Evolutionary conservation across 2,888 invertebrate genomes (phyloP), one percentile per base, ranked within the genome.

Genomic region (Plebejus anna): DNA sequence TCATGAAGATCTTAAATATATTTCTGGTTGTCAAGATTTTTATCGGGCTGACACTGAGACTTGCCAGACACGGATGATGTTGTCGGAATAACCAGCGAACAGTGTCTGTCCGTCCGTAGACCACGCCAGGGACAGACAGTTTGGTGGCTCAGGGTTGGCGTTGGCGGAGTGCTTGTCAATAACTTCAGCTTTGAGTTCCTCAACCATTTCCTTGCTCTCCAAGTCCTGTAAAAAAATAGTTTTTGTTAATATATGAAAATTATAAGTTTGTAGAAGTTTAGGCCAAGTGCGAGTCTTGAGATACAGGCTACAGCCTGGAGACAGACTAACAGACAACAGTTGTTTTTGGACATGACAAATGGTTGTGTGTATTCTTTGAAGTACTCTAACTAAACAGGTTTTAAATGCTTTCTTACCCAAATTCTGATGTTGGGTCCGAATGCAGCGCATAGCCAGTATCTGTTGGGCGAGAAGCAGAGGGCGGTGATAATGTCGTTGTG

Each of bases 371-470:
- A 42, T 42, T 42, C 9, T 42, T 42, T 38, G 38, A 42, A 42
- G 42, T 42, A 42, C 9, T 47, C 47, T 2, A 22, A 22, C n/a
- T 59, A 6, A 1, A 59, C 6, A 38, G 13, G 42, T 51, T 9
- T 55, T 5, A 73, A 51, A 1, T 32, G 22, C 1, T 9, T 71
- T 86, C 94, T 86, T 94, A 97, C 97, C 99, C 99, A 99, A 89
- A 99, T 99, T 94, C 99, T 99, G 90, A 99, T 99, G 83, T 97
- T 97, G 80, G 99, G 98, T 84, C 99, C 99, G 86, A 98, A 99
- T 36, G 99, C 99, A 87, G 99, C 99, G 91, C 99, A 99, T 81
- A 99, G 96, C 99, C 99, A 99, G 89, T 99, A 99, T 88, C 99
- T 96, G 95, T 99, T 99, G 80, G 99, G 99, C 80, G 99, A 99